phyloP scores from a whole-genome alignment of 2,797 vertebrate species.

The Enteromius radiatus region DNA sequence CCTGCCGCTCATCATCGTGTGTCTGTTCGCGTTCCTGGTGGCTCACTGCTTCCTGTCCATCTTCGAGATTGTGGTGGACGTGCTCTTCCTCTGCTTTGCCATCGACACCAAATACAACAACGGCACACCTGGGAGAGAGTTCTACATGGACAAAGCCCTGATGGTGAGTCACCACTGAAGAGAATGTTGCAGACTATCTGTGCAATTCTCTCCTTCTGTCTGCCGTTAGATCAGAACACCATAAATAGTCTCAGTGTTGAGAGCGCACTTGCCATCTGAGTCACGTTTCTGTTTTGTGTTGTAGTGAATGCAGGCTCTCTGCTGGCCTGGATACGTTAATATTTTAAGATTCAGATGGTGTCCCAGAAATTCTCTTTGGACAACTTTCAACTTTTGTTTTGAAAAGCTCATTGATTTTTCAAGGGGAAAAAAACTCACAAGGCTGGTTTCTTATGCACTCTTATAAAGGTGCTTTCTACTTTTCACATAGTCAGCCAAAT shows the following conservation, averaged over 20 bases:
- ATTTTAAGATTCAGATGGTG: conserved; percentile 50
- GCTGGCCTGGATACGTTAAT: conserved; percentile 36
- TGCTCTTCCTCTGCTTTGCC: conserved; percentile 97
- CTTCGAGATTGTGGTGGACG: conserved; percentile 98
- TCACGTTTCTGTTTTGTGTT: conserved; percentile 22
- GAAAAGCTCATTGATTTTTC: conserved; percentile 27
- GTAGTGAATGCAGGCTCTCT: conserved; percentile 34
- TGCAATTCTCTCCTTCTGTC: conserved; percentile 21
- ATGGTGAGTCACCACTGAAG: conserved; percentile 79
- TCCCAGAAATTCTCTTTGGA: conserved; percentile 41
- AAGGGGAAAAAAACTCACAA: background rate
- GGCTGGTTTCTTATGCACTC: background rate
- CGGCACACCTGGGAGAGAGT: conserved; percentile 92
- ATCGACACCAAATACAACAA: conserved; percentile 98
- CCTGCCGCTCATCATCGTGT: conserved; percentile 93
- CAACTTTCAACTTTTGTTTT: conserved; percentile 27
- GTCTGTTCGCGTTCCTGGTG: conserved; percentile 96
- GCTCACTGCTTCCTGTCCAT: conserved; percentile 98
- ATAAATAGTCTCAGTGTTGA: conserved; percentile 38
- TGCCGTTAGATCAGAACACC: conserved; percentile 3
- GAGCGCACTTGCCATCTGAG: conserved; percentile 23
- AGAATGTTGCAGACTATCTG: conserved; percentile 2
- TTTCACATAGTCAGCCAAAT: conserved; percentile 28
- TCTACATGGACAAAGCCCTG: conserved; percentile 98
- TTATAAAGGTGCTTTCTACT: conserved; percentile 12